Base-by-base conservation (phyloP, 1,140 invertebrate genomes). In the Bombus affinis region DNA sequence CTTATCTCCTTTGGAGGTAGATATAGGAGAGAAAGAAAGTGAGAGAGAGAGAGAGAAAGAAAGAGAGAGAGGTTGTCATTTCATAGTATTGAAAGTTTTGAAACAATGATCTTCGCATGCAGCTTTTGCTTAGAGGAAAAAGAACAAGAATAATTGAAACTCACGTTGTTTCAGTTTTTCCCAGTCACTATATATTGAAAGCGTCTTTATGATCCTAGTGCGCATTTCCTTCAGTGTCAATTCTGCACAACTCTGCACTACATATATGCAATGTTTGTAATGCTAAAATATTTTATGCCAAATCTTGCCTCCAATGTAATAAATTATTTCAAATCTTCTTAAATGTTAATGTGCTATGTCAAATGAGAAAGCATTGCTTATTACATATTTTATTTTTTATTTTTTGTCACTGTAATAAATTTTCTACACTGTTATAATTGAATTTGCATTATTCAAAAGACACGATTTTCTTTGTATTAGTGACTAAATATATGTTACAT, bases 191-290 rank as follows among this genome's bases (percentile, higher is more conserved):
- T 83, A 79, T 77, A 70, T 12, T 37, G 18, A 84, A 53, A 73
- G 37, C 68, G 70, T 87, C 68, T 76, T 78, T 59, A 83, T 86
- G 85, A 86, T 86, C 85, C 85, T 86, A 86, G 85, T 86, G 85
- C 85, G 85, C 85, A 86, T 86, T 86, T 83, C 85, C 85, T 87
- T 87, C 68, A 65, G 35, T 87, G 86, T 87, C 68, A 47, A 79
- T 79, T 84, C 18, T 77, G 82, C 86, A 87, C 82, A 84, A 72
- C 75, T 68, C 9, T 87, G 86, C 82, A 87, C 86, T 79, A 87
- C 70, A 84, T 87, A 87, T 87, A 87, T 39, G 86, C 82, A 87
- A 87, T 87, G 74, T 87, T 73, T 87, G 86, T 86, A 79, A 84
- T 59, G 86, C 82, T 86, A 39, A 83, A 62, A 68, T 86, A 83